phyloP scores from a whole-genome alignment of 2,113 vertebrate genomes.

The Apeltes quadracus region DNA sequence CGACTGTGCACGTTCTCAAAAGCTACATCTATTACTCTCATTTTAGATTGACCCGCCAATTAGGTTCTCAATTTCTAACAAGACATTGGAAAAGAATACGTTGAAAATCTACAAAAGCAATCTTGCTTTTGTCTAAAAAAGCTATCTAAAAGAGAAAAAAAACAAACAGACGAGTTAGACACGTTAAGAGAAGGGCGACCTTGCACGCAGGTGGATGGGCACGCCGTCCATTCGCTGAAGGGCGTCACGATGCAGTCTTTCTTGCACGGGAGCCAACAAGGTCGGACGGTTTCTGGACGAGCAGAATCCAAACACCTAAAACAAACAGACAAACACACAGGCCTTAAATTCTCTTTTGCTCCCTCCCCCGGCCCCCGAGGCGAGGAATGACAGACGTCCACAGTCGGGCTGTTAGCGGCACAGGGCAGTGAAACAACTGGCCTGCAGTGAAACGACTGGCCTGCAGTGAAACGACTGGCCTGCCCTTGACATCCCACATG shows the following conservation, averaged over 20 bases:
- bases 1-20: background rate
- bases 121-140: too few relatives aligned
- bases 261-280: conserved; percentile 89
- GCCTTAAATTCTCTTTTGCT: conserved; percentile 39
- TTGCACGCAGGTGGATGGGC: conserved; percentile 83
- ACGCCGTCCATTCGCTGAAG: conserved; percentile 95
- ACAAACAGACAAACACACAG: conserved; percentile 31
- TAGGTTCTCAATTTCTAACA: background rate
- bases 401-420: conserved; percentile 30
- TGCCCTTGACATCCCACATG: conserved; percentile 63
- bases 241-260: conserved; percentile 91
- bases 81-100: background rate
- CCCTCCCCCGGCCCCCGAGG: conserved; percentile 4
- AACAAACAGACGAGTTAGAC: too few relatives aligned
- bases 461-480: conserved; percentile 53
- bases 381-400: conserved; percentile 49
- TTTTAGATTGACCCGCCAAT: background rate
- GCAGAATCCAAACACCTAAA: conserved; percentile 90
- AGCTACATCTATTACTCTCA: background rate
- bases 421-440: conserved; percentile 53
- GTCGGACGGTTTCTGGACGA: conserved; percentile 81
- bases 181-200: too few relatives aligned
- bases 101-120: too few relatives aligned
- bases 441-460: conserved; percentile 53
- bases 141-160: too few relatives aligned